phyloP scores from a whole-genome alignment of 2,797 vertebrate species.

The Poecilia gillii region DNA sequence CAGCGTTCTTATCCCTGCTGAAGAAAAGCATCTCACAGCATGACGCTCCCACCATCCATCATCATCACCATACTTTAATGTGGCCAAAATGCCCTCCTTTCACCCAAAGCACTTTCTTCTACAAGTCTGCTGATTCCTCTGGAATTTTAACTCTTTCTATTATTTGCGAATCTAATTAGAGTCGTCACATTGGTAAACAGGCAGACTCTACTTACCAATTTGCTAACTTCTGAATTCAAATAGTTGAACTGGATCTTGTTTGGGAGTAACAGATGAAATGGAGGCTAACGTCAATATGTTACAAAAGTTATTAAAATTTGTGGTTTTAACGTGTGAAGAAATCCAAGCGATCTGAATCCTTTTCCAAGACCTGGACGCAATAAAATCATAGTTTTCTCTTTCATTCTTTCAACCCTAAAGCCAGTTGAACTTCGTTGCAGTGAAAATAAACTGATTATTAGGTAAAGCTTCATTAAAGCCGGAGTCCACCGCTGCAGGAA shows the following conservation, averaged over 20 bases:
- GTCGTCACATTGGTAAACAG: not conserved
- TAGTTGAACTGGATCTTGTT: not conserved
- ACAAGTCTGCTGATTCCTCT: not conserved
- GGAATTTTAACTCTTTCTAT: not conserved
- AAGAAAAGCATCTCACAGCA: not conserved
- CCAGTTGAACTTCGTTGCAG: conserved; percentile 45
- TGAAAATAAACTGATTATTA: conserved; percentile 58
- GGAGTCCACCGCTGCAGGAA: conserved; percentile 49
- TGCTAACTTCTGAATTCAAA: not conserved
- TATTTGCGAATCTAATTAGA: not conserved
- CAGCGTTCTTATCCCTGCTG: not conserved
- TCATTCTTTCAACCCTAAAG: conserved; percentile 8
- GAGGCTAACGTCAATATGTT: not conserved
- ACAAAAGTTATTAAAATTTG: not conserved
- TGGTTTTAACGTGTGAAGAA: not conserved
- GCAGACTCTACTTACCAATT: not conserved
- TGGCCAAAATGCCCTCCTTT: not conserved
- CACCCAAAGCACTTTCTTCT: not conserved
- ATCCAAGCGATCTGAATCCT: not conserved
- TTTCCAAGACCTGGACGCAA: conserved; percentile 3
- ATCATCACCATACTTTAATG: not conserved
- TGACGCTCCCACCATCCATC: not conserved
- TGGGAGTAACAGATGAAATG: not conserved
- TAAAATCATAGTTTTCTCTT: conserved; percentile 11
- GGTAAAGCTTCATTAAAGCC: conserved; percentile 28